Evolutionary conservation across 2,113 vertebrate species (phyloP).

Genomic region (Nansenia antarctica): DNA sequence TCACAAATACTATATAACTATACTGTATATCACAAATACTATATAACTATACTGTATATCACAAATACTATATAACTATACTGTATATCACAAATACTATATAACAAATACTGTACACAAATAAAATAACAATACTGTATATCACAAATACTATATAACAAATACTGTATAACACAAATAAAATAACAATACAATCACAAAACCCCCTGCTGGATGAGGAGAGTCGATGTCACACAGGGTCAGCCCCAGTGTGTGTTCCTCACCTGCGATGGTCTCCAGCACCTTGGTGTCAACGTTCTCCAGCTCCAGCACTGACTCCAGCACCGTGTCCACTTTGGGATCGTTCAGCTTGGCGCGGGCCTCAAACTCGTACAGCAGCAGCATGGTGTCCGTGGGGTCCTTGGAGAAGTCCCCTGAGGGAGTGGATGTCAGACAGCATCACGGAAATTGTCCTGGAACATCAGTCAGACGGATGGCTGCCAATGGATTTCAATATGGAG

Average conservation of each 20-base stretch:
- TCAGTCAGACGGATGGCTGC: too few species aligned
- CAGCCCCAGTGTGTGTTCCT: conserved; percentile 13
- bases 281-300: conserved; percentile 81
- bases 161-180: too few species aligned
- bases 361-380: conserved; percentile 94
- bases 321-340: conserved; percentile 74
- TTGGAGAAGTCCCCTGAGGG: conserved; percentile 75
- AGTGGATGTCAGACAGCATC: background rate
- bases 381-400: conserved; percentile 82
- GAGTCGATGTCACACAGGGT: background rate
- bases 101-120: too few species aligned
- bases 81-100: too few species aligned
- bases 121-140: too few species aligned
- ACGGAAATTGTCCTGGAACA: background rate
- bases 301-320: conserved; percentile 84
- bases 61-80: too few species aligned
- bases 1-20: too few species aligned
- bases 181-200: background rate
- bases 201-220: background rate
- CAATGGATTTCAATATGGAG: background rate
- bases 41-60: too few species aligned
- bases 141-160: too few species aligned
- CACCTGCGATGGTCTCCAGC: conserved; percentile 87
- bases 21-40: too few species aligned
- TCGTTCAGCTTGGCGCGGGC: conserved; percentile 86